phyloP scores from a whole-genome alignment of 2,113 vertebrate species.

The Acinonyx jubatus region DNA sequence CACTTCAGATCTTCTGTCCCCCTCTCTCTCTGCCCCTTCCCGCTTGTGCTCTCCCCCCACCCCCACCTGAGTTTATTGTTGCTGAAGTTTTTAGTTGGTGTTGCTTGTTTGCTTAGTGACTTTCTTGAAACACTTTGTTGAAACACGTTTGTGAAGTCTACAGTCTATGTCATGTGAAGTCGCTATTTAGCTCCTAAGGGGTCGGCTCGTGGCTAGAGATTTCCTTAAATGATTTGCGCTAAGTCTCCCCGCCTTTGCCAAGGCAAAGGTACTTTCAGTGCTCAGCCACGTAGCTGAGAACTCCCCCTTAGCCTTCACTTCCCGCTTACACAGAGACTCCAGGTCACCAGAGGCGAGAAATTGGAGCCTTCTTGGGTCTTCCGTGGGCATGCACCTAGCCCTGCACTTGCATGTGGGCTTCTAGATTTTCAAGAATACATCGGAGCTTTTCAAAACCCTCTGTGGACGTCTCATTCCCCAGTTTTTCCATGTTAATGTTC shows the following conservation, averaged over 20 bases:
- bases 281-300: background rate
- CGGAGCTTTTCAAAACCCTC: background rate
- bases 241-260: background rate
- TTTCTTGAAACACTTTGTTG: background rate
- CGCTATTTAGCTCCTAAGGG: background rate
- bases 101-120: background rate
- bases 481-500: background rate
- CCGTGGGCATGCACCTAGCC: background rate
- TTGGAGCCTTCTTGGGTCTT: background rate
- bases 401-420: background rate
- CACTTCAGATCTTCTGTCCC: too few species aligned
- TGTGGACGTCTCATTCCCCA: background rate
- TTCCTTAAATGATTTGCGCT: background rate
- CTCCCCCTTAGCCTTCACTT: background rate
- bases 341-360: background rate
- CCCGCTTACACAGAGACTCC: background rate
- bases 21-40: too few species aligned
- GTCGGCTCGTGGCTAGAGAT: background rate
- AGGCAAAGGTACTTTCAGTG: background rate
- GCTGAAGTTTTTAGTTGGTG: background rate
- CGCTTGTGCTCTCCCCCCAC: background rate
- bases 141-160: background rate
- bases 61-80: background rate
- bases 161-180: background rate
- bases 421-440: background rate